Percentiles rank a stretch among this genome's conserved stretches.
Conservation (phyloP, 2,113 vertebrate species). For the Pongo abelii region DNA sequence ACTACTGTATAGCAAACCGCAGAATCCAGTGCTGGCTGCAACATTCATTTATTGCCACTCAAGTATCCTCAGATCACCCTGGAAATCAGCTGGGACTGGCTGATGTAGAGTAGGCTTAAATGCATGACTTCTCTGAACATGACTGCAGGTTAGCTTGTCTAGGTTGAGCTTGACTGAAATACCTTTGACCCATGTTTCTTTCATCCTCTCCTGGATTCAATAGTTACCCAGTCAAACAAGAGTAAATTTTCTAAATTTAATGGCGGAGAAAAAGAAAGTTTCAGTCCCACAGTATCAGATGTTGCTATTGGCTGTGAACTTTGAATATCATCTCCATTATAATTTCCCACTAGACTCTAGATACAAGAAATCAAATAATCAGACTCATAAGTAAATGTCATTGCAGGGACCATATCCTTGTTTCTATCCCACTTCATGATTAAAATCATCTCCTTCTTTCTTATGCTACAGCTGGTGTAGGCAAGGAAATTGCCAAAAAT, state of each 20-base stretch:
- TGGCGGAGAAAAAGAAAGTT: background rate
- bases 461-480: background rate
- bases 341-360: background rate
- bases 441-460: background rate
- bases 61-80: background rate
- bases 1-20: background rate
- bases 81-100: background rate
- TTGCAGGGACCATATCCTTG: accelerated
- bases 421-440: background rate
- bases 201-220: background rate
- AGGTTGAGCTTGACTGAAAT: background rate
- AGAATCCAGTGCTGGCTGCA: background rate
- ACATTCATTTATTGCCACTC: background rate
- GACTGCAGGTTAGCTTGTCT: background rate
- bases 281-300: background rate
- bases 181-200: background rate
- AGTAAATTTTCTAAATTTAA: background rate
- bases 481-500: background rate
- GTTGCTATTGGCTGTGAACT: background rate
- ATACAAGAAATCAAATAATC: background rate
- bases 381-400: background rate
- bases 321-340: background rate
- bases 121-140: background rate
- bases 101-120: background rate
- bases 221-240: background rate